Conservation (phyloP, 1,140 invertebrate genomes). For the Adelges cooleyi region DNA sequence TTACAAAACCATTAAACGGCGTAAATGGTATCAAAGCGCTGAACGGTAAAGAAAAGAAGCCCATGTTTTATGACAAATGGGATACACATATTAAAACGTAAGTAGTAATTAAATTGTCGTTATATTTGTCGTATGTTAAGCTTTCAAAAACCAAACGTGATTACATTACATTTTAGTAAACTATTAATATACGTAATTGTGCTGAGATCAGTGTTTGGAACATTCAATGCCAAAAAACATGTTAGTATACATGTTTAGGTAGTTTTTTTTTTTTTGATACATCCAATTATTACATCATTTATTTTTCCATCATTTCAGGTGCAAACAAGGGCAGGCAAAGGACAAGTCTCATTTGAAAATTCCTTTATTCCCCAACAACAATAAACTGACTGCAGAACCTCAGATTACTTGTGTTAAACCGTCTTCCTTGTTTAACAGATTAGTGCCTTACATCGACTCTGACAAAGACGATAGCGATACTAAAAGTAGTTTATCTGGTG, state of each 20-base stretch:
- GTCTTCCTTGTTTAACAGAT: background rate
- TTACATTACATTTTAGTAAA: too few relatives aligned
- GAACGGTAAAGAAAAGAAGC: slow-evolving; percentile 12
- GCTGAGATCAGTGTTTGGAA: too few relatives aligned
- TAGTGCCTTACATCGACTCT: slow-evolving; percentile 28
- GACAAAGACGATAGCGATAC: slow-evolving; percentile 23
- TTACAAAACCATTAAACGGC: slow-evolving; percentile 7
- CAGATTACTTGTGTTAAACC: background rate
- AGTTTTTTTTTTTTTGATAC: too few relatives aligned
- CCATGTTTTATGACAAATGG: slow-evolving; percentile 9
- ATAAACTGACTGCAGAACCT: background rate
- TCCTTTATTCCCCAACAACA: background rate
- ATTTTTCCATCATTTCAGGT: background rate
- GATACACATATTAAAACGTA: slow-evolving; percentile 13
- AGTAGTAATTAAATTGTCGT: background rate
- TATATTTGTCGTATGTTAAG: too few relatives aligned
- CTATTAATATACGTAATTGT: too few relatives aligned
- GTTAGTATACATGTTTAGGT: too few relatives aligned
- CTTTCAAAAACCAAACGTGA: too few relatives aligned
- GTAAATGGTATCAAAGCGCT: slow-evolving; percentile 4
- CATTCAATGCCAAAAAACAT: too few relatives aligned
- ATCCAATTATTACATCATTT: too few relatives aligned
- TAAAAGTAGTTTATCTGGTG: slow-evolving; percentile 19
- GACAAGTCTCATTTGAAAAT: background rate
- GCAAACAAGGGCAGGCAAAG: slow-evolving; percentile 9